Base-by-base conservation (phyloP, 2,113 vertebrate species). In the Procavia capensis region DNA sequence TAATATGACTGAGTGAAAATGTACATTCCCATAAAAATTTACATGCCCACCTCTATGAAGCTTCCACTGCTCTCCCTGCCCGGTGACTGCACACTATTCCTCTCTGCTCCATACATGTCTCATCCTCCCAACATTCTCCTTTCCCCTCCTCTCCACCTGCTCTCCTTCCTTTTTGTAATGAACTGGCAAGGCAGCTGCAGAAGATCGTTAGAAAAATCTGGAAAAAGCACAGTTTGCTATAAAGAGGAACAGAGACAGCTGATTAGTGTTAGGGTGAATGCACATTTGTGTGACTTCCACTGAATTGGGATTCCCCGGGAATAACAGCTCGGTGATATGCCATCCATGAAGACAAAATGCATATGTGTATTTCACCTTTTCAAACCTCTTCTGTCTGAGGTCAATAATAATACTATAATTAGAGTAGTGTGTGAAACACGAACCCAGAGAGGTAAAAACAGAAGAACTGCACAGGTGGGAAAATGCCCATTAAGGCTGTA, bases 391-490 rank as follows among this genome's bases (percentile, higher is more conserved):
- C 19, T 94, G 81, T 43, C 85, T 70, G 36, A 86, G 68, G 89
- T 91, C 93, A 93, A 11, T n/a, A 70, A 70, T 70, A 93, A 83
- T 39, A 59, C 63, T 45, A 24, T 80, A 85, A 93, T 80, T 86
- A 93, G 82, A 86, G 75, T n/a, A 83, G 74, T 50, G 64, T 61
- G 5, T 89, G 86, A 88, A 91, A 92, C 75, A 63, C 57, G 54
- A 82, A 85, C 10, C 54, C 61, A 20, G 27, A 47, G 19, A 85
- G 34, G 72, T 64, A 66, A 88, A 64, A 95, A 86, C 76, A 22
- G 72, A 91, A 41, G 79, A 47, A 54, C 24, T 25, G 45, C 20
- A 43, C 25, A 68, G 36, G 74, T 94, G 41, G 66, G 63, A 29
- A 85, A 79, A 79, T 36, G 86, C 3, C 41, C 20, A 41, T 54